Evolutionary conservation across 2,888 invertebrate genomes (phyloP), one percentile per base, ranked within the genome.

Genomic region (Leucophenga maculata): DNA sequence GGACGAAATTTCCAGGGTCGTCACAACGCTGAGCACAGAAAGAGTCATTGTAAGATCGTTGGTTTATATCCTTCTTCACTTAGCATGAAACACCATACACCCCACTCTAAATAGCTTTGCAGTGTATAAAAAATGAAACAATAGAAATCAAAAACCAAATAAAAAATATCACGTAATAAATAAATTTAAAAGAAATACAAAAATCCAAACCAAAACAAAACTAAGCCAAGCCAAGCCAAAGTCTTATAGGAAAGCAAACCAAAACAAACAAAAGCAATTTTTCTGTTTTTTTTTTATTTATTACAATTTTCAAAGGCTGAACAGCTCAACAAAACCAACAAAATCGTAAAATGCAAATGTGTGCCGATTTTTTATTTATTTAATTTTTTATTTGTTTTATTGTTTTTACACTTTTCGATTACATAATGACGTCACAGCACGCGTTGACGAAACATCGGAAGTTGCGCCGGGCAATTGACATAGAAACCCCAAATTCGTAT

Each of bases 81-180:
- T n/a, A n/a, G 14, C n/a, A 60, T 3, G 60, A 72, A 57, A 65
- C 69, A 57, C 67, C 67, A 62, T 52, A 65, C 68, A 69, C 20
- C n/a, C n/a, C 14, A 11, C 22, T 22, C 18, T 26, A 31, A 57
- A 39, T 57, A 57, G 39, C 14, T 39, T 1, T 11, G 39, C 11
- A 20, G 62, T 8, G 55, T 44, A 62, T 59, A 65, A 68, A 76
- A 67, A 20, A 62, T 13, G n/a, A 64, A 44, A 55, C 69, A 71
- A 75, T 73, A 69, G 66, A 74, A 76, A 71, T 59, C 80, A 75
- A 64, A 46, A 46, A 39, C 31, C 80, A 75, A 78, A 82, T 74
- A 80, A 77, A n/a, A 77, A 77, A 75, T 78, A 82, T 80, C 80
- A 80, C 80, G 80, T 80, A 80, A 82, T 80, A 82, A 80, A 80